Conservation (phyloP, 2,797 vertebrate genomes). For the Bucorvus abyssinicus region DNA sequence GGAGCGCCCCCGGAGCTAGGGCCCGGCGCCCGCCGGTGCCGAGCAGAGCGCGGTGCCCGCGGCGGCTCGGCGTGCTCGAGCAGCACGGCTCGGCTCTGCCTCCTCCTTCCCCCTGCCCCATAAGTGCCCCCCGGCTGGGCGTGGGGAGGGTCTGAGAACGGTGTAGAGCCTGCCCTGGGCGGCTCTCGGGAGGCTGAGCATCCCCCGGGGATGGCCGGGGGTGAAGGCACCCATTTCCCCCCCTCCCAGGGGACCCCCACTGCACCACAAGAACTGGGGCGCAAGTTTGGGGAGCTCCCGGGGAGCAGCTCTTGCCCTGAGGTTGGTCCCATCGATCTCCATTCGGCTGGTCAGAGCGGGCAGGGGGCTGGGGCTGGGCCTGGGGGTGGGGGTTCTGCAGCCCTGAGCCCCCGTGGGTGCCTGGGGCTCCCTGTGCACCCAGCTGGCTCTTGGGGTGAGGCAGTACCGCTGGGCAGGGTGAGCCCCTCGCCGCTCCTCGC, state of each 20-base stretch:
- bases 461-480: not conserved
- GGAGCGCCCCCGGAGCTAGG: not conserved
- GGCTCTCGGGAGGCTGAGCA: not conserved
- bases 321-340: not conserved
- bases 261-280: not conserved
- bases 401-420: not conserved
- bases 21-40: not conserved
- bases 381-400: not conserved
- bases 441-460: not conserved
- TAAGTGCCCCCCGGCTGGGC: not conserved
- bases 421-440: not conserved
- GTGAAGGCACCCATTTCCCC: not conserved
- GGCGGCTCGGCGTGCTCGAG: not conserved
- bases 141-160: not conserved
- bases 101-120: not conserved
- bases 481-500: not conserved
- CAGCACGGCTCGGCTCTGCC: not conserved
- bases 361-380: not conserved
- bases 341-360: rapidly evolving
- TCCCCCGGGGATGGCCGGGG: rapidly evolving
- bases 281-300: not conserved
- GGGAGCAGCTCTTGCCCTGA: not conserved
- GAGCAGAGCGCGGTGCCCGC: not conserved
- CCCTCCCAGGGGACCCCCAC: rapidly evolving
- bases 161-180: not conserved